A percentile compares a stretch with the other conserved stretches of the same genome.
Conservation (phyloP, 2,797 vertebrate species). For the Peromyscus eremicus region DNA sequence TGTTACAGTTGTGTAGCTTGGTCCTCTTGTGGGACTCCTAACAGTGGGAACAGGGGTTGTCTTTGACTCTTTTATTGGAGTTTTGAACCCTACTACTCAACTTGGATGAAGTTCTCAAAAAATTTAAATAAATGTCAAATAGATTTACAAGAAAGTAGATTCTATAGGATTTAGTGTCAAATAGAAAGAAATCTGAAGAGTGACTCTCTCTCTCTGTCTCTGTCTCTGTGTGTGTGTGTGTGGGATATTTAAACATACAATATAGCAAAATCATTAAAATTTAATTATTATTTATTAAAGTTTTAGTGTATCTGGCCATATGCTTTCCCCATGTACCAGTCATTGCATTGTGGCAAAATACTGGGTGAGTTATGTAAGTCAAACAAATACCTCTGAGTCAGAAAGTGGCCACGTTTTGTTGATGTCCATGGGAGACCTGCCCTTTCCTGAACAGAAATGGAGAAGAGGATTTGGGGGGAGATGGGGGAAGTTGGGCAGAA, state of each 20-base stretch:
- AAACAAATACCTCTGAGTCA: background rate
- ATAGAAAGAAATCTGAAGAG: background rate
- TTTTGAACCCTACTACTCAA: background rate
- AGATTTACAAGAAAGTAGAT: background rate
- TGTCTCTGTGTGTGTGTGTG: background rate
- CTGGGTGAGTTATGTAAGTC: background rate
- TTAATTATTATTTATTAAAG: background rate
- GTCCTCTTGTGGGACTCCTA: background rate
- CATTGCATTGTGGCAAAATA: background rate
- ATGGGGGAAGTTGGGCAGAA: background rate
- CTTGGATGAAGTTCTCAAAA: background rate
- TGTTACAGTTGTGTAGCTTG: background rate
- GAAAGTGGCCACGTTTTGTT: background rate
- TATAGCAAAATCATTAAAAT: constrained; percentile 5
- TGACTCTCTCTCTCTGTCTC: background rate
- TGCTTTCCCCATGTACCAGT: background rate
- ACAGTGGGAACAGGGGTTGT: background rate
- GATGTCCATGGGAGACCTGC: background rate
- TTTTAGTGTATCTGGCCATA: background rate
- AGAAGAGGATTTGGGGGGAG: background rate
- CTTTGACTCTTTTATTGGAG: background rate
- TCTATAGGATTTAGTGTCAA: background rate
- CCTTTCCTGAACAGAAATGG: background rate
- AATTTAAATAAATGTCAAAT: background rate
- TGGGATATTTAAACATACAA: background rate